A percentile compares a stretch with the other conserved stretches of the same genome.
Evolutionary conservation across 2,888 invertebrate species (phyloP).

Genomic region (Colletes collaris): DNA sequence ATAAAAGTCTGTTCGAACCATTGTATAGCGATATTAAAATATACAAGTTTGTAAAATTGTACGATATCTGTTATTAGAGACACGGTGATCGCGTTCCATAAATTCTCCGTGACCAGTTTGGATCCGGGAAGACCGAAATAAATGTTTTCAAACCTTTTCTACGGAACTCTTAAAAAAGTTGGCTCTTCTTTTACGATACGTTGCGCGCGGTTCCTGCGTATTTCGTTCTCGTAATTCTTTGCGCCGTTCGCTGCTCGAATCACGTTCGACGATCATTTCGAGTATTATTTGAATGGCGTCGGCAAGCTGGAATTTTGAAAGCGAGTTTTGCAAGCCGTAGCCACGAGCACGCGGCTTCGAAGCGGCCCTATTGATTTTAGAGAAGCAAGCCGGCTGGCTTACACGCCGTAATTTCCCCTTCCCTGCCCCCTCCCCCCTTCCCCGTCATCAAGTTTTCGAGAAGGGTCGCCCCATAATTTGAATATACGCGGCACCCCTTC

Average conservation of each 20-base stretch:
- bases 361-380: slow-evolving; percentile 68
- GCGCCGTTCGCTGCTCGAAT: not conserved
- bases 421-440: slow-evolving; percentile 21
- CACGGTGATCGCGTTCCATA: too few relatives aligned
- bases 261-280: not conserved
- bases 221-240: not conserved
- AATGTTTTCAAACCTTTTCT: too few relatives aligned
- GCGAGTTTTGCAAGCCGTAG: slow-evolving; percentile 29
- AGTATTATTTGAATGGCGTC: not conserved
- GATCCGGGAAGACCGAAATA: too few relatives aligned
- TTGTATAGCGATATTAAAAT: too few relatives aligned
- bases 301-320: slow-evolving; percentile 37
- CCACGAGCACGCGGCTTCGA: slow-evolving; percentile 28
- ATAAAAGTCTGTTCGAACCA: too few relatives aligned
- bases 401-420: slow-evolving; percentile 54
- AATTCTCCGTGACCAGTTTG: too few relatives aligned
- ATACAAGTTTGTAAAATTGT: too few relatives aligned
- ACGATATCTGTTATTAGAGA: too few relatives aligned
- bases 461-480: slow-evolving; percentile 67
- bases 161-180: too few relatives aligned
- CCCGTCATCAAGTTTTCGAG: slow-evolving; percentile 63
- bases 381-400: slow-evolving; percentile 54
- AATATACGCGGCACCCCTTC: slow-evolving; percentile 63
- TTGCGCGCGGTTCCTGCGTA: too few relatives aligned
- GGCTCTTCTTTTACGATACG: not conserved